Conservation (phyloP, 2,797 vertebrate species). For the Psittacula derbiana region DNA sequence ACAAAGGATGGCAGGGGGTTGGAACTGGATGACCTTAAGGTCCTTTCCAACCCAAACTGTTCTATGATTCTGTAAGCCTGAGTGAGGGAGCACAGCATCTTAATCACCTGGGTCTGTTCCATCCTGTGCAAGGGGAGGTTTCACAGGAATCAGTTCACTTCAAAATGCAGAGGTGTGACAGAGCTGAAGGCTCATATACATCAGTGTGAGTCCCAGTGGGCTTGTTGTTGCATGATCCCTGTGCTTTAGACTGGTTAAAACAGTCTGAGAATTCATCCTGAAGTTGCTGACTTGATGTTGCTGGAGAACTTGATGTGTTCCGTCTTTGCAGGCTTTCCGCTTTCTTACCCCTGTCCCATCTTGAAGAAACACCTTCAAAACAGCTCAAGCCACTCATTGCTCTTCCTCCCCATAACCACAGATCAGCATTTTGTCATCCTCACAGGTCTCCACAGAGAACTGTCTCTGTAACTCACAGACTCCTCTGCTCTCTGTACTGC, state of each 20-base stretch:
- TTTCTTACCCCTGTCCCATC: neutral
- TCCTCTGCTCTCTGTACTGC: accelerated
- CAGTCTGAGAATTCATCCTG: neutral
- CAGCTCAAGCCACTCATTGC: neutral
- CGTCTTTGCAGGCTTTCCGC: neutral
- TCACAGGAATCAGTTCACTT: neutral
- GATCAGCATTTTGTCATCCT: neutral
- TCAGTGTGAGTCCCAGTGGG: neutral
- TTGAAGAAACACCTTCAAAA: neutral
- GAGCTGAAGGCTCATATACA: neutral
- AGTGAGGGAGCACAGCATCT: neutral
- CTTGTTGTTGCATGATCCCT: neutral
- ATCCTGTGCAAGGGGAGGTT: neutral
- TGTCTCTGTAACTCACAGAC: neutral
- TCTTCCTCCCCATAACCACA: accelerated
- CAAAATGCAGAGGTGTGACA: neutral
- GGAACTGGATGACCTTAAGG: neutral
- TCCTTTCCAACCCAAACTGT: neutral
- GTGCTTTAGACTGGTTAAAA: neutral
- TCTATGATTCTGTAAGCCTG: neutral
- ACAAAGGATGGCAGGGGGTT: neutral
- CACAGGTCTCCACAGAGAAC: neutral
- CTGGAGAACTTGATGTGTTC: neutral
- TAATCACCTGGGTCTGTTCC: neutral
- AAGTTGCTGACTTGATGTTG: neutral